Evolutionary conservation across 2,888 invertebrate genomes (phyloP), one percentile per base, ranked within the genome.

Genomic region (Tiphia femorata): DNA sequence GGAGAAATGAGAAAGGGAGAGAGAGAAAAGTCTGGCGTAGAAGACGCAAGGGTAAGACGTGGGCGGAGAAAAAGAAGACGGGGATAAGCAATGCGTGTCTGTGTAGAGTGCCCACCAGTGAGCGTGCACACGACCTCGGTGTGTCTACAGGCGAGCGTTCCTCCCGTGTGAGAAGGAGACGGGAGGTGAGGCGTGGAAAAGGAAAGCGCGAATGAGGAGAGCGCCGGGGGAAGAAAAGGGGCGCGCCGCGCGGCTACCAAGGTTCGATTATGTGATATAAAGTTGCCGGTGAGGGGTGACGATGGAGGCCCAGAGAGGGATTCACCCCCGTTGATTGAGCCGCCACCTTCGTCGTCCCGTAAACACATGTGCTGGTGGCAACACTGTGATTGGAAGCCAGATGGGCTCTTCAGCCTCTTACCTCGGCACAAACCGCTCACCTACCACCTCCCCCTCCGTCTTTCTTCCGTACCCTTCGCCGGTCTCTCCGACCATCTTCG

Each of bases 351-450:
- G 68, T 73, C 70, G 65, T 65, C 69, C 64, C 68, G 60, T 68
- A 76, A 79, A 75, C 79, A 77, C 76, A 78, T 79, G 77, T 79
- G 79, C 71, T 67, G 65, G 67, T 75, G 74, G 76, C 77, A 75
- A 75, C 67, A 61, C 70, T 74, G 76, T 78, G 79, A 79, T 79
- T 79, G 78, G 75, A 73, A 76, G 72, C 75, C 77, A 77, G 78
- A 79, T 79, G 77, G 77, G 75, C 70, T 78, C 68, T 73, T 70
- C 72, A 58, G 63, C 62, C 74, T 73, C 75, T 77, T 75, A 72
- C 73, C 70, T 72, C 54, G 44, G 38, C 60, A 48, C 44, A 53
- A 23, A 30, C 58, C 43, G 29, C 43, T 51, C 27, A 35, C 46
- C 53, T 42, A 20, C 14, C 25, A 51, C 37, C 16, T 27, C 16